Conservation (phyloP, 2,888 invertebrate genomes). For the Drosophila sordidula region DNA sequence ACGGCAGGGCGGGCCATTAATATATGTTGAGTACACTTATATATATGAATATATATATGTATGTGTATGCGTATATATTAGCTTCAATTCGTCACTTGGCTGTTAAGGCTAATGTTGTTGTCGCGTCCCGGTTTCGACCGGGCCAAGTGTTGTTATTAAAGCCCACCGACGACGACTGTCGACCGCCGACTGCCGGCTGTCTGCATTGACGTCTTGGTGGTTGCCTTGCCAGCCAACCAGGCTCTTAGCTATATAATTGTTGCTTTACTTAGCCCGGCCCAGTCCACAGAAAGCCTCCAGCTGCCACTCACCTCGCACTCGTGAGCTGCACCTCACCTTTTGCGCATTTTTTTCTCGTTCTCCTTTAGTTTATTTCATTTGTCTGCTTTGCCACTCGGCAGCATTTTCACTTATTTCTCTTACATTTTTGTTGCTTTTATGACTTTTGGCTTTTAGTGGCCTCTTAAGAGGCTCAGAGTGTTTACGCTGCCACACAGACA, state of each 20-base stretch:
- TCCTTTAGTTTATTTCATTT: slow-evolving; percentile 76
- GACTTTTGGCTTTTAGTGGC: slow-evolving; percentile 81
- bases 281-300: slow-evolving; percentile 28
- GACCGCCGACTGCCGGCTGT: slow-evolving; percentile 25
- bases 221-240: slow-evolving; percentile 38
- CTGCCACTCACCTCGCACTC: slow-evolving; percentile 2
- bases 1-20: slow-evolving; percentile 42
- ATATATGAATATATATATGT: slow-evolving; percentile 11
- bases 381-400: slow-evolving; percentile 63
- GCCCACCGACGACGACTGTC: slow-evolving; percentile 49
- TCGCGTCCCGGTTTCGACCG: slow-evolving; percentile 31
- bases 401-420: slow-evolving; percentile 72
- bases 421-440: slow-evolving; percentile 72
- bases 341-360: slow-evolving; percentile 41
- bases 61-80: slow-evolving; percentile 58
- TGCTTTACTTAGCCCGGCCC: slow-evolving; percentile 72
- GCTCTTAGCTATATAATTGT: slow-evolving; percentile 78
- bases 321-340: slow-evolving; percentile 67
- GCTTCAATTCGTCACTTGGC: slow-evolving; percentile 70
- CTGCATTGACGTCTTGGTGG: slow-evolving; percentile 47
- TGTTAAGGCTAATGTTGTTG: slow-evolving; percentile 52
- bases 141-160: slow-evolving; percentile 70
- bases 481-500: slow-evolving; percentile 47
- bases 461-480: slow-evolving; percentile 72
- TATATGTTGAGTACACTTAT: slow-evolving; percentile 38